Evolutionary conservation across 2,888 invertebrate genomes (phyloP).

Genomic region (Nycteola revayana): DNA sequence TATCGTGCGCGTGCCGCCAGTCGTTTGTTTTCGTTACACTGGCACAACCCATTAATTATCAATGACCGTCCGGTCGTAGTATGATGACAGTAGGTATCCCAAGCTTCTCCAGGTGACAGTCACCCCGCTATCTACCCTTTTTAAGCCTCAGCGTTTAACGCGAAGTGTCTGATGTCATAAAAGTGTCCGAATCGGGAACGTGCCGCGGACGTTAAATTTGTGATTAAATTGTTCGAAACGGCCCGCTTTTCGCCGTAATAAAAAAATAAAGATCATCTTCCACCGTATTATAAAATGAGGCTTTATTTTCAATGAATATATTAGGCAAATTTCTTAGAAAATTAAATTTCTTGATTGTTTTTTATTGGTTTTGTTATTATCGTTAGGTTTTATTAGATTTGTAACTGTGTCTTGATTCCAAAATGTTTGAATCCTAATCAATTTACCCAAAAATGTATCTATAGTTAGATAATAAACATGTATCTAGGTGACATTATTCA

Average conservation of each 20-base stretch:
- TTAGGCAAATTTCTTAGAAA: slow-evolving; percentile 36
- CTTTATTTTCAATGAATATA: slow-evolving; percentile 41
- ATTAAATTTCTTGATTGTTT: slow-evolving; percentile 28
- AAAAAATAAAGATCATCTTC: slow-evolving; percentile 57
- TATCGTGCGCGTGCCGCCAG: slow-evolving; percentile 73
- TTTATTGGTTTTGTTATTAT: slow-evolving; percentile 26
- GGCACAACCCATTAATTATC: slow-evolving; percentile 80
- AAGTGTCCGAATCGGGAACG: slow-evolving; percentile 77
- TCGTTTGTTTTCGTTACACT: slow-evolving; percentile 81
- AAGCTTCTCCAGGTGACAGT: slow-evolving; percentile 77
- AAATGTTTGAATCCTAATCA: too few relatives aligned
- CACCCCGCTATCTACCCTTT: slow-evolving; percentile 78
- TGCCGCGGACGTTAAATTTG: slow-evolving; percentile 69
- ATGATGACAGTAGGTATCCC: slow-evolving; percentile 77
- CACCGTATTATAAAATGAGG: slow-evolving; percentile 42
- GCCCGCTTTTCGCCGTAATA: slow-evolving; percentile 54
- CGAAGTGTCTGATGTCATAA: slow-evolving; percentile 78
- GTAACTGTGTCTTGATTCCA: neutral
- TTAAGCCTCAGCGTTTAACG: slow-evolving; percentile 79
- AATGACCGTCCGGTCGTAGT: slow-evolving; percentile 74
- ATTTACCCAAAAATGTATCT: too few relatives aligned
- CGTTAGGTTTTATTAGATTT: slow-evolving; percentile 10
- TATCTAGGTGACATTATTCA: too few relatives aligned
- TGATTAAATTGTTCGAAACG: slow-evolving; percentile 71
- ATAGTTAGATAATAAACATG: too few relatives aligned